A percentile compares a stretch with the other conserved stretches of the same genome.
Evolutionary conservation across 2,797 vertebrate species (phyloP).

Genomic region (Enteromius argenteus): DNA sequence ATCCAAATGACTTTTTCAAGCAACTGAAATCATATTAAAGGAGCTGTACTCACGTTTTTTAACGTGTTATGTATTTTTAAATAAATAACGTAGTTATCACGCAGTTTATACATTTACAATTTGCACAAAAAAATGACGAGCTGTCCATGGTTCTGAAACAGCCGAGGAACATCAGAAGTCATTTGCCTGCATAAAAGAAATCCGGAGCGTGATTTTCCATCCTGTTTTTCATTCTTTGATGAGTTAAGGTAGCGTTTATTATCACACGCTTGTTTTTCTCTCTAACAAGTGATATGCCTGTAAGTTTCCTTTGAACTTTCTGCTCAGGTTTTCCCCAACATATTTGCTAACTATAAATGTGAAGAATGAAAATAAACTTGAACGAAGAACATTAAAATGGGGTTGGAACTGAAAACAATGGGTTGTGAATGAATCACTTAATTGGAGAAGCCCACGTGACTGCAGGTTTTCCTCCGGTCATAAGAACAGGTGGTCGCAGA

Average conservation of each 20-base stretch:
- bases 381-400: neutral
- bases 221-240: neutral
- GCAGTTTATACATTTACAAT: neutral
- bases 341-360: neutral
- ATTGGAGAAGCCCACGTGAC: slow-evolving; percentile 55
- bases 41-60: neutral
- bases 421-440: slow-evolving; percentile 33
- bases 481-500: slow-evolving; percentile 51
- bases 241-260: neutral
- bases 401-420: neutral
- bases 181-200: neutral
- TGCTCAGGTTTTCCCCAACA: neutral
- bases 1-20: too few relatives aligned
- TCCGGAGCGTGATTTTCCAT: neutral
- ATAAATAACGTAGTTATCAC: neutral
- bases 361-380: neutral
- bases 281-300: neutral
- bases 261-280: neutral
- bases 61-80: neutral
- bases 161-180: neutral
- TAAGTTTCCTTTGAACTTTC: slow-evolving; percentile 14
- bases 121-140: neutral
- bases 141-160: neutral
- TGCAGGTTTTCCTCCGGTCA: slow-evolving; percentile 36
- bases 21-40: neutral